Evolutionary conservation across 1,140 invertebrate species (phyloP), one percentile per base, ranked within the genome.

Genomic region (Elysia chlorotica): DNA sequence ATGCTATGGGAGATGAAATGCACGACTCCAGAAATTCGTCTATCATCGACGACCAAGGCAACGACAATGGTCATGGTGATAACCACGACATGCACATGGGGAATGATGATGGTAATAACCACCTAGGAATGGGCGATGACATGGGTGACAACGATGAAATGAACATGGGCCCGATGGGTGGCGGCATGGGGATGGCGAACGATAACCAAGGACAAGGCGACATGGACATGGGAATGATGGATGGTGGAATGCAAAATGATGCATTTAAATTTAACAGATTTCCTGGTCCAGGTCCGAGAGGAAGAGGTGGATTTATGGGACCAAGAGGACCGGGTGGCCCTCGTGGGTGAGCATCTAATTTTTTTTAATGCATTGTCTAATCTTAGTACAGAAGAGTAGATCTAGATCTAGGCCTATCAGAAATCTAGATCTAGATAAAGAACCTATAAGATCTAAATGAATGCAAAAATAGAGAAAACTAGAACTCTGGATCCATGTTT

Each of bases 271-370:
- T 76, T 41, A 76, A 76, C 54, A 54, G 75, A 66, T 76, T 76
- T 63, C 72, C 62, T 23, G 71, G 66, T 17, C 72, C 62, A 25
- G 71, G 66, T 17, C 75, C 75, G 6, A 62, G 75, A 35, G 75
- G 75, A 10, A 36, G 75, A 36, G 75, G 75, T 37, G 71, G 67
- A n/a, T 76, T 76, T 41, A 74, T 76, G 72, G 75, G 75, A 33
- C 72, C 72, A 38, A 36, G 75, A 54, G 72, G 72, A 68, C 75
- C 68, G 10, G 57, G 35, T 31, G 67, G 67, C n/a, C 70, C 70
- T 28, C 66, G 70, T 57, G 65, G 71, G 71, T 73, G 36, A 73
- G 63, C 33, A n/a, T 30, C n/a, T n/a, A n/a, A n/a, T n/a, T n/a
- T n/a, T n/a, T n/a, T n/a, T n/a, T n/a, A n/a, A n/a, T n/a, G n/a